Evolutionary conservation across 1,140 invertebrate species (phyloP), one percentile per base, ranked within the genome.

Genomic region (Drosophila burlai): DNA sequence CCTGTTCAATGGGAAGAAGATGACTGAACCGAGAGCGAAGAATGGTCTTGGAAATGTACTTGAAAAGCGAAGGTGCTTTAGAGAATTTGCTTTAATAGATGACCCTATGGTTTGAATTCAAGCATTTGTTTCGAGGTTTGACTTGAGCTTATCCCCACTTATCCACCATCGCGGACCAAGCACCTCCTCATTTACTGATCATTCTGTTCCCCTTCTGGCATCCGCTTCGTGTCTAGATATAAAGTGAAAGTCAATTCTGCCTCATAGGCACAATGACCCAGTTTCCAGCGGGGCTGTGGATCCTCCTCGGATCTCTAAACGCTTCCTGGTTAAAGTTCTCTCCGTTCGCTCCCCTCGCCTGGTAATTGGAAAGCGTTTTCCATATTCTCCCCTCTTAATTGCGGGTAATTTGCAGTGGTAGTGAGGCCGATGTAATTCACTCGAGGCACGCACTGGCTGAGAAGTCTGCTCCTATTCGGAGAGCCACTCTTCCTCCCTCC

Each of bases 211-310:
- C 47, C 47, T 42, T 36, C 26, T 21, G 31, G 64, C 81, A 83
- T 81, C 83, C 76, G 83, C 50, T 63, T 76, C 65, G 45, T 57
- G 75, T 31, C 43, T 40, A 69, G 49, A 55, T 57, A 18, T 52
- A 40, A 57, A 71, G 81, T 83, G 81, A 83, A 83, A 83, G 81
- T 83, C 65, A 55, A 71, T 71, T 83, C 66, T 52, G 63, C 72
- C 66, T 80, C 43, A 81, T 84, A 83, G 83, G 75, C 81, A 80
- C 72, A 66, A 52, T 83, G 81, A 76, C 81, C 81, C 72, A 83
- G 76, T 76, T 84, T 60, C 31, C 21, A 40, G 34, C 31, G 54
- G 45, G 21, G 42, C 45, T 40, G 60, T 18, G 62, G 55, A 59
- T 76, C 49, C 67, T 71, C 67, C 40, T 71, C 31, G 29, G 13